phyloP scores from a whole-genome alignment of 2,888 invertebrate species.

The Napeogenes inachia region DNA sequence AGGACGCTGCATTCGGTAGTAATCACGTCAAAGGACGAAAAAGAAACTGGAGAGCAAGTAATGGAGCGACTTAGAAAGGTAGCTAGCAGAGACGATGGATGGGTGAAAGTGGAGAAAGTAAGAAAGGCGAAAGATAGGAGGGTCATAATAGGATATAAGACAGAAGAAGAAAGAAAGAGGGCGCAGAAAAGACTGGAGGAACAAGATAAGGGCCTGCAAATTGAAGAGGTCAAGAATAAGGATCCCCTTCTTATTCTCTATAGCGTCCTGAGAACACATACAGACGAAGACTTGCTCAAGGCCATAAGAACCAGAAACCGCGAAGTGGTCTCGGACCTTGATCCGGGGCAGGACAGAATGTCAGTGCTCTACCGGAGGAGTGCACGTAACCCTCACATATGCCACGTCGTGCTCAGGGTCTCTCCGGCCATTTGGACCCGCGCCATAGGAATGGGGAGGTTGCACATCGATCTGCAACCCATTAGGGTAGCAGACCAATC shows the following conservation, averaged over 20 bases:
- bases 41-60: slow-evolving; percentile 17
- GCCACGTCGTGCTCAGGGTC: no score
- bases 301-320: slow-evolving; percentile 14
- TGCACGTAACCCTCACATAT: no score
- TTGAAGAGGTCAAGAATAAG: slow-evolving; percentile 20
- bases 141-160: slow-evolving; percentile 19
- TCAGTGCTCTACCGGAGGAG: no score
- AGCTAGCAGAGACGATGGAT: slow-evolving; percentile 16
- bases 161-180: slow-evolving; percentile 13
- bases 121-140: slow-evolving; percentile 25
- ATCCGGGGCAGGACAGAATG: slow-evolving; percentile 1
- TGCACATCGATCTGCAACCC: no score
- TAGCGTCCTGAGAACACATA: slow-evolving; percentile 5
- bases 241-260: slow-evolving; percentile 19
- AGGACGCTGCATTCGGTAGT: slow-evolving; percentile 13
- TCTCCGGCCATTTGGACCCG: no score
- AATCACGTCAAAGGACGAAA: slow-evolving; percentile 14
- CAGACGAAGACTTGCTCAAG: slow-evolving; percentile 13
- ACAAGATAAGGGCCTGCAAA: not conserved
- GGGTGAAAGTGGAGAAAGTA: slow-evolving; percentile 14
- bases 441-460: no score
- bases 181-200: slow-evolving; percentile 14
- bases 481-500: no score
- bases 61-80: slow-evolving; percentile 13
- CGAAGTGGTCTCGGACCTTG: not conserved